Conservation (phyloP, 37 sponge, comb jelly and placozoan species). For the Geodia barretti region DNA sequence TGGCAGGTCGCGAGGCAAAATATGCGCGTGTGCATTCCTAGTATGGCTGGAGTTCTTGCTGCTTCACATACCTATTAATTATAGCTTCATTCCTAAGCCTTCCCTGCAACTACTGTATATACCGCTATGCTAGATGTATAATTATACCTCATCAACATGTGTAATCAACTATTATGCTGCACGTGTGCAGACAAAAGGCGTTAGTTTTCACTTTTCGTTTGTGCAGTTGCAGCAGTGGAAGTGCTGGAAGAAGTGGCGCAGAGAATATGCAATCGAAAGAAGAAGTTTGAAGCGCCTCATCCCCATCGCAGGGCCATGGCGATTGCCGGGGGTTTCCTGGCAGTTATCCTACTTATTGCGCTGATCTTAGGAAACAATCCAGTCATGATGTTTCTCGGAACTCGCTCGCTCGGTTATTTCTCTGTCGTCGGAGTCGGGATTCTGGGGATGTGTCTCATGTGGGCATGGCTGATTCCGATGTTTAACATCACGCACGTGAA, state of each 20-base stretch:
- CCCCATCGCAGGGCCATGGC: neutral
- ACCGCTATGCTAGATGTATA: no score
- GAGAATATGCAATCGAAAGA: neutral
- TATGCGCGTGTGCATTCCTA: no score
- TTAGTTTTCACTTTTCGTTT: no score
- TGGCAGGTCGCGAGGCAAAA: no score
- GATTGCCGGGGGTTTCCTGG: neutral
- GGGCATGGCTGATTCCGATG: neutral
- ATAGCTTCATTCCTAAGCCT: no score
- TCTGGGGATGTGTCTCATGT: neutral
- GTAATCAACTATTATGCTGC: no score
- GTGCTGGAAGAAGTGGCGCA: slow-evolving; percentile 5
- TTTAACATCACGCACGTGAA: neutral
- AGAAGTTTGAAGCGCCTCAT: neutral
- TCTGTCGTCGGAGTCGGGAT: neutral
- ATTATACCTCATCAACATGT: no score
- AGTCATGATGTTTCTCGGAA: neutral
- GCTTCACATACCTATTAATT: no score
- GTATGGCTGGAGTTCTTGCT: no score
- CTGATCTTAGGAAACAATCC: neutral
- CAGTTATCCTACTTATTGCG: neutral
- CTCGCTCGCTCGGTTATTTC: slow-evolving; percentile 6
- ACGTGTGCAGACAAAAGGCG: no score
- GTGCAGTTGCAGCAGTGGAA: slow-evolving; percentile 22
- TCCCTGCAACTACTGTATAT: no score